These are phyloP conservation scores for Clarias gariepinus DNA, from an alignment of 2,113 vertebrate species.

Conservation along the genomic window DNA sequence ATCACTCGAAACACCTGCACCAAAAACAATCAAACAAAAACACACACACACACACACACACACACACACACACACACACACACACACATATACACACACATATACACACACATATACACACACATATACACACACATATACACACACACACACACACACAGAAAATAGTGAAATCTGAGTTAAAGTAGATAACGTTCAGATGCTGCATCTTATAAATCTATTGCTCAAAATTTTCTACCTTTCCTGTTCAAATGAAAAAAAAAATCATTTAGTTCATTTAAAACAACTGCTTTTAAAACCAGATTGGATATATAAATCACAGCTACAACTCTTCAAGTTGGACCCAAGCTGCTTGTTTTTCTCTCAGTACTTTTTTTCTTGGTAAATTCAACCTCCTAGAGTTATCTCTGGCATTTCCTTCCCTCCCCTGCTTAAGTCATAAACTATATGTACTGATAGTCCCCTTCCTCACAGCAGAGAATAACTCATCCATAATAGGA, in stretches of 20 bases:
- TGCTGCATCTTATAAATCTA: neutral
- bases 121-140: slow-evolving; percentile 93
- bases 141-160: slow-evolving; percentile 16
- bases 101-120: slow-evolving; percentile 87
- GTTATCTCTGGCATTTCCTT: slow-evolving; percentile 70
- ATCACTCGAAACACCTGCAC: slow-evolving; percentile 89
- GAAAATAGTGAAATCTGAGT: neutral
- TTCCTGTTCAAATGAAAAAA: neutral
- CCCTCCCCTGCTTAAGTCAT: slow-evolving; percentile 44
- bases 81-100: too few relatives aligned
- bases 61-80: slow-evolving; percentile 82
- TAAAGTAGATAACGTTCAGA: neutral
- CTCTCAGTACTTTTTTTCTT: slow-evolving; percentile 55
- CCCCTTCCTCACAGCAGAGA: slow-evolving; percentile 36
- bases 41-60: slow-evolving; percentile 78
- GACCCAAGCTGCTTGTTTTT: neutral
- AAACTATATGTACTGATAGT: slow-evolving; percentile 35
- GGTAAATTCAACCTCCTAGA: slow-evolving; percentile 62
- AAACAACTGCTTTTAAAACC: neutral
- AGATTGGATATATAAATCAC: neutral
- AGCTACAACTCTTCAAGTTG: too few relatives aligned
- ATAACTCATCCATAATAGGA: slow-evolving; percentile 45
- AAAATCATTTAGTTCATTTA: neutral
- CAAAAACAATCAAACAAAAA: slow-evolving; percentile 30
- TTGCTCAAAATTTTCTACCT: neutral